Evolutionary conservation across 2,797 vertebrate species (phyloP), one percentile per base, ranked within the genome.

Genomic region (Leontocebus nigricollis): DNA sequence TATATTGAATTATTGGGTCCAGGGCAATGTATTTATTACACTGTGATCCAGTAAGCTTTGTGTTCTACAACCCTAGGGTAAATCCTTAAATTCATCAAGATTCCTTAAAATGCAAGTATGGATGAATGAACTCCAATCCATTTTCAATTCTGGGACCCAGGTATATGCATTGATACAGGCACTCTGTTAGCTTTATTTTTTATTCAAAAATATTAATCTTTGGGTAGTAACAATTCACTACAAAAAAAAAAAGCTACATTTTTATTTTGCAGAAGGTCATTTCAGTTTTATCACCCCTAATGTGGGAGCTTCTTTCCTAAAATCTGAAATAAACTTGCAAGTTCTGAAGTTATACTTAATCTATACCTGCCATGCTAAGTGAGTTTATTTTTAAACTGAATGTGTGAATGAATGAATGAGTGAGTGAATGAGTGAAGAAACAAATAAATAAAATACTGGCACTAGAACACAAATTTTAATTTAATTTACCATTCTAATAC

Each of bases 311-410:
- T 0, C 22, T 50, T 92, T 91, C 22, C 64, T 93, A 4, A 91
- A 82, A 70, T 87, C 61, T 73, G 46, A 91, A 93, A 26, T 82
- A 57, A 30, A 76, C 9, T 4, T 20, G 2, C 41, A 10, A 24
- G 44, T 57, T 95, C 61, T 83, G 67, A 93, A 61, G 64, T 88
- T 61, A 27, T 41, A 17, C 30, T 27, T 86, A 77, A 67, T 44
- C 76, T 80, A 46, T 26, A 82, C 24, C 55, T 82, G 44, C 27
- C 9, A 46, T n/a, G 46, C 11, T 73, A 19, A 70, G 26, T 27
- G 44, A 76, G 22, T 64, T 96, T 85, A 77, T 95, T 93, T 88
- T 93, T 90, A 94, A 96, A 73, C 48, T 57, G 20, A 96, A 84
- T 36, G 50, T 33, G 46, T 83, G 33, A 59, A 24, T 73, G 64